phyloP scores from a whole-genome alignment of 2,113 vertebrate genomes.

The Colinus virginianus region DNA sequence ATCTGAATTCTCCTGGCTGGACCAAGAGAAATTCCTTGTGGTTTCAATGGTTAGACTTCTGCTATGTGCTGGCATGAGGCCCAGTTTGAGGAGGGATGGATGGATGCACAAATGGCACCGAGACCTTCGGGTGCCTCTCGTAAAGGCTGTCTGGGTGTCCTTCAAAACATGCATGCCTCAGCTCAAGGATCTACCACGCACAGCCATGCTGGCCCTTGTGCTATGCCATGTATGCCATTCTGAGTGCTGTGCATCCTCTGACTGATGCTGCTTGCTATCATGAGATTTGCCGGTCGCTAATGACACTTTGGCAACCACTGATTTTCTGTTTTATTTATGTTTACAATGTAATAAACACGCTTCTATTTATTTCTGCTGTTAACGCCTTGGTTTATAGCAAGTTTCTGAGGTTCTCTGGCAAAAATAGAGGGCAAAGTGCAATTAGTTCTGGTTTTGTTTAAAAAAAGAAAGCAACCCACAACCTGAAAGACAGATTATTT shows the following conservation, averaged over 20 bases:
- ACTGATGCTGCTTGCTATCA: not conserved
- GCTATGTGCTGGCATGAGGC: conserved; percentile 16
- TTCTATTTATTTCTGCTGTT: conserved; percentile 8
- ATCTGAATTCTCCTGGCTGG: not conserved
- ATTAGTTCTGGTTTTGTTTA: not conserved
- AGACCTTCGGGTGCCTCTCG: not conserved
- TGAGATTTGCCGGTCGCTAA: not conserved
- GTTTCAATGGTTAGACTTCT: not conserved
- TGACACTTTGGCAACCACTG: not conserved
- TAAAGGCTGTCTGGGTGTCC: not conserved
- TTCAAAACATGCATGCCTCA: not conserved
- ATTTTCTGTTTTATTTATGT: not conserved
- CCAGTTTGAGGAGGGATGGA: not conserved
- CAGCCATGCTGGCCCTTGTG: rapidly evolving
- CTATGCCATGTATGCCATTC: rapidly evolving
- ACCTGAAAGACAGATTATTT: not conserved
- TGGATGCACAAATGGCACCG: not conserved
- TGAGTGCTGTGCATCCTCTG: rapidly evolving
- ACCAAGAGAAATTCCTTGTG: conserved; percentile 38
- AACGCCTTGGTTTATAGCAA: not conserved
- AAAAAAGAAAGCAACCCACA: not conserved
- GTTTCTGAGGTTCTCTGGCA: not conserved
- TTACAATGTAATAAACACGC: not conserved
- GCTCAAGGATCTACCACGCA: not conserved
- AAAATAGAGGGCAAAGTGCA: not conserved